A percentile compares a stretch with the other conserved stretches of the same genome.
Evolutionary conservation across 1,140 invertebrate genomes (phyloP).

Genomic region (Magallana gigas): DNA sequence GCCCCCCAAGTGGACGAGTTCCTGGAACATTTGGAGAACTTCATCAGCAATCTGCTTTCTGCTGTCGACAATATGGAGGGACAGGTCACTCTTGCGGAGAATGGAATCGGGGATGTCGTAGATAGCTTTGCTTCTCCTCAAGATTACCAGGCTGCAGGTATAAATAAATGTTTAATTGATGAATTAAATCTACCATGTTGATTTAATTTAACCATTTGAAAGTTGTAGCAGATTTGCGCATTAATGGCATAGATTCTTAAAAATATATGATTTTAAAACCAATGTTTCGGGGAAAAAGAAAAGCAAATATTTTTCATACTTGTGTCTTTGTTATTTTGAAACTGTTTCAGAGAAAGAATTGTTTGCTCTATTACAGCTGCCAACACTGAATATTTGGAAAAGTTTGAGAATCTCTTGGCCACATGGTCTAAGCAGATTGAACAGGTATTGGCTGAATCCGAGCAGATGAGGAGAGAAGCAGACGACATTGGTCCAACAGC

Average conservation of each 20-base stretch:
- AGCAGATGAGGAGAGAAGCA: constrained; percentile 93
- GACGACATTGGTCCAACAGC: constrained; percentile 94
- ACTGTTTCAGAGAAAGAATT: too few species aligned
- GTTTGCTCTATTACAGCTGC: constrained; percentile 66
- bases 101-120: constrained; percentile 71
- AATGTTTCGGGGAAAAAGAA: too few species aligned
- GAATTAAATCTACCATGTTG: too few species aligned
- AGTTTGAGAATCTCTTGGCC: constrained; percentile 75
- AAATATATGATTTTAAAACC: too few species aligned
- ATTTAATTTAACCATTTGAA: too few species aligned
- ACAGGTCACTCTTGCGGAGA: constrained; percentile 77
- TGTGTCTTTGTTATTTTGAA: too few species aligned
- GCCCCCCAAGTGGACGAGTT: constrained; percentile 74
- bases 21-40: constrained; percentile 78
- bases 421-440: constrained; percentile 79
- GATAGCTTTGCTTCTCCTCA: constrained; percentile 74
- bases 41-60: constrained; percentile 74
- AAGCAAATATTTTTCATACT: too few species aligned
- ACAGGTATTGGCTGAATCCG: constrained; percentile 78
- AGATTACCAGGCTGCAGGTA: constrained; percentile 78
- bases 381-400: constrained; percentile 76
- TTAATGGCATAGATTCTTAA: too few species aligned
- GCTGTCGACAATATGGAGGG: constrained; percentile 77
- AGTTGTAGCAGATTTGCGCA: too few species aligned
- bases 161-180: not conserved